Base-by-base conservation (phyloP, 2,888 invertebrate species). In the Sturmia bella region DNA sequence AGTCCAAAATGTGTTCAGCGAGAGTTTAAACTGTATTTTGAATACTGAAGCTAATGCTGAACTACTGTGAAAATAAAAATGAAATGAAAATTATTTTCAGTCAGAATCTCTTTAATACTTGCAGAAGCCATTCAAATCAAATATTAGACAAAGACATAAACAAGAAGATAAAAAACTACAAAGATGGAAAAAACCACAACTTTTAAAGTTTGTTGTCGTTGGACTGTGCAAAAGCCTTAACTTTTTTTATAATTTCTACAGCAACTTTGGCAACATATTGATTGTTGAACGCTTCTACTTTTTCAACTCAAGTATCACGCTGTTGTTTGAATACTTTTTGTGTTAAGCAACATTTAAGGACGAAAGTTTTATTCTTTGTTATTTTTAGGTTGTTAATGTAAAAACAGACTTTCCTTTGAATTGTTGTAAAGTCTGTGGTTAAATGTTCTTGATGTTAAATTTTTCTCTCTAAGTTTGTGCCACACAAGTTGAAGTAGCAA, bases 371-470 rank as follows among this genome's bases (percentile, higher is more conserved):
- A 19, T 68, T 63, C 68, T 56, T 43, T 45, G 41, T 77, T 59
- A 39, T 69, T 39, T 77, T 45, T 37, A 43, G 41, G 57, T 54
- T 74, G 56, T 64, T 56, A 56, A 68, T 41, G 41, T 43, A 57
- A 64, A 59, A 57, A 70, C 52, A 70, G 70, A 75, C 39, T 70
- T 80, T 64, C 27, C 64, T 75, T 80, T 70, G 54, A 52, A 56
- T 75, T 70, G 57, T 69, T 80, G 43, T 5, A 37, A 75, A 70
- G 66, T 80, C 52, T 75, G 75, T 66, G 75, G 80, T 75, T 64
- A 70, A 80, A 70, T 80, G 70, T 80, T 74, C 69, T 13, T 75
- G 64, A 80, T 70, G 43, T 52, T 32, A 12, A 41, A 13, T 64
- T 70, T 63, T 64, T 19, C 7, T 41, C 69, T 21, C 64, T 13